Percentiles rank a stretch among this genome's conserved stretches.
Evolutionary conservation across 1,140 invertebrate genomes (phyloP).

Genomic region (Philotrypesis tridentata): DNA sequence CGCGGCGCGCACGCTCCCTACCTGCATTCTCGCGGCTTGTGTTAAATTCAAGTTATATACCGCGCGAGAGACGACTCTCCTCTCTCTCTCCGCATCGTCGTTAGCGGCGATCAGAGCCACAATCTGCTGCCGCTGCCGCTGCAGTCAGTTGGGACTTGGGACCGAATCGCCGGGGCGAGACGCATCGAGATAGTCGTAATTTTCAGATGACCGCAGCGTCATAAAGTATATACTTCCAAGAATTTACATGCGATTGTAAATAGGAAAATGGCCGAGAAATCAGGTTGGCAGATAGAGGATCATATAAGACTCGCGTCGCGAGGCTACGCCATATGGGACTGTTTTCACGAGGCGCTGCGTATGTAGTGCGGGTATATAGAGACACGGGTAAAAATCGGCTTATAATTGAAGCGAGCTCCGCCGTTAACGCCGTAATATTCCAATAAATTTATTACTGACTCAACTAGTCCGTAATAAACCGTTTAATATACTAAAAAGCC

Average conservation of each 20-base stretch:
- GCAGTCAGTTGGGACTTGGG: too few relatives aligned
- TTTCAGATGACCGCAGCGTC: conserved; percentile 9
- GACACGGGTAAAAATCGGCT: neutral
- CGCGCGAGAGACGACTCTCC: too few relatives aligned
- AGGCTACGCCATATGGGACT: too few relatives aligned
- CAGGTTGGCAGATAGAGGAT: conserved; percentile 29
- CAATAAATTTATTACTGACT: conserved; percentile 31
- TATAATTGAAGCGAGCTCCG: conserved; percentile 5
- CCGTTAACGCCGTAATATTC: conserved; percentile 15
- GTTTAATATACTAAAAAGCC: conserved; percentile 31
- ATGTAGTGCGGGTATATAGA: neutral
- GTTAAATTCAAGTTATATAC: too few relatives aligned
- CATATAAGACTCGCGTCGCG: too few relatives aligned
- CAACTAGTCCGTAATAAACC: conserved; percentile 12
- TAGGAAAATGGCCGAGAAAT: neutral
- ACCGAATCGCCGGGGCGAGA: neutral
- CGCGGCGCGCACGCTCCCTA: too few relatives aligned
- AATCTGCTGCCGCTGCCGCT: too few relatives aligned
- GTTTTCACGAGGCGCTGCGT: neutral
- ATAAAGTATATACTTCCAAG: neutral
- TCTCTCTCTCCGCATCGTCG: neutral
- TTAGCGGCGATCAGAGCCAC: neutral
- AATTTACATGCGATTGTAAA: conserved; percentile 39
- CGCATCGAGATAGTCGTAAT: neutral
- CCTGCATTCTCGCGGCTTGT: too few relatives aligned